Evolutionary conservation across 2,113 vertebrate genomes (phyloP).

Genomic region (Nothocercus julius): DNA sequence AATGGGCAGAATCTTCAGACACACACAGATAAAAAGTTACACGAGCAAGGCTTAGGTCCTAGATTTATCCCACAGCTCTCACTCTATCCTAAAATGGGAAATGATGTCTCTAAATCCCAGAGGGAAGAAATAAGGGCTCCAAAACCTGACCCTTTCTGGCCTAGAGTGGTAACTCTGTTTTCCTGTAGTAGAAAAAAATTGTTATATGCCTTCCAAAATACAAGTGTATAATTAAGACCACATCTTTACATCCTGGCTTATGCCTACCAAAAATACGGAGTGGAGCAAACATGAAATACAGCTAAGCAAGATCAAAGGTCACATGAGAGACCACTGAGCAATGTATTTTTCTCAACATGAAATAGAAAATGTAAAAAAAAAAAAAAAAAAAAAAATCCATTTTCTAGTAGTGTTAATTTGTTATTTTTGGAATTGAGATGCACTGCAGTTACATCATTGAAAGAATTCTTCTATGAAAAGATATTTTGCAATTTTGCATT

Average conservation of each 20-base stretch:
- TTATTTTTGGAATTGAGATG: background rate
- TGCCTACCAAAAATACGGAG: background rate
- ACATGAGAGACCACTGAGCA: background rate
- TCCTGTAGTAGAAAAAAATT: background rate
- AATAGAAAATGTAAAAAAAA: background rate
- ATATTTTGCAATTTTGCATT: background rate
- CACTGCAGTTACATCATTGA: background rate
- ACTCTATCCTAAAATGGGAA: background rate
- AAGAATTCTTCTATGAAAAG: too few species aligned
- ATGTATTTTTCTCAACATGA: background rate
- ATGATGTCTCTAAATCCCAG: background rate
- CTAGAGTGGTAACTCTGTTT: background rate
- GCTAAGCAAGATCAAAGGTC: background rate
- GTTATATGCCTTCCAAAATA: background rate
- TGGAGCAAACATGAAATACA: background rate
- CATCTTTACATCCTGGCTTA: constrained; percentile 17
- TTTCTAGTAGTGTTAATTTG: background rate
- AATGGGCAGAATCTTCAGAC: background rate
- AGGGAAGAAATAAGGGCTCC: background rate
- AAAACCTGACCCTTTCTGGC: background rate
- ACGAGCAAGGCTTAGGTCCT: background rate
- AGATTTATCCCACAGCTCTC: background rate
- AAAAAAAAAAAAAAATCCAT: background rate
- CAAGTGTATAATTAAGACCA: constrained; percentile 30
- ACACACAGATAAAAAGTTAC: background rate